Evolutionary conservation across 2,888 invertebrate species (phyloP).

Genomic region (Metacarcinus magister): DNA sequence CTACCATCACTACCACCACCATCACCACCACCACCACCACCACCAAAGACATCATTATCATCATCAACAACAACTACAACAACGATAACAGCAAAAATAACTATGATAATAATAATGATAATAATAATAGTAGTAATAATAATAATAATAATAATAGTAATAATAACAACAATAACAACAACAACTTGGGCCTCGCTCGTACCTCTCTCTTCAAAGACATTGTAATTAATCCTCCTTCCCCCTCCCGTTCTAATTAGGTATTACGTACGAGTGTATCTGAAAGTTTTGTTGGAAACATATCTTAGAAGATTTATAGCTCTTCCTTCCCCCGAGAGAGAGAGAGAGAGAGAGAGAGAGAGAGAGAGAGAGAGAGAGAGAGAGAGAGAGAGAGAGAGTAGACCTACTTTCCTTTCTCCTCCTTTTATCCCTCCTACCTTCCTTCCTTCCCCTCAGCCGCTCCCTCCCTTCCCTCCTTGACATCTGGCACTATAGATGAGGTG

Average conservation of each 20-base stretch:
- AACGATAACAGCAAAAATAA: too few species aligned
- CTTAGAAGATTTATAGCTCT: not conserved
- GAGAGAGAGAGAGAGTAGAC: slow-evolving; percentile 8
- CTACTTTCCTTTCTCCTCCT: not conserved
- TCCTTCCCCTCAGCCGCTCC: not conserved
- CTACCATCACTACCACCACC: not conserved
- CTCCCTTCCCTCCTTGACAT: not conserved
- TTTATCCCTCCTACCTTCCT: not conserved
- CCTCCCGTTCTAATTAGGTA: not conserved
- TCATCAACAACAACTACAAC: not conserved
- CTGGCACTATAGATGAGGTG: not conserved
- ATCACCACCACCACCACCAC: not conserved
- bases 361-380: slow-evolving; percentile 33
- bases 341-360: not conserved
- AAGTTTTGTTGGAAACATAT: not conserved
- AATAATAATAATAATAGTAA: too few species aligned
- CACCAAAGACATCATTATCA: not conserved
- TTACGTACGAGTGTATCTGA: not conserved
- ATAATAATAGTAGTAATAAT: too few species aligned
- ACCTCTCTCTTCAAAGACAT: not conserved
- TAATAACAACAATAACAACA: not conserved
- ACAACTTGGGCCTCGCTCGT: not conserved
- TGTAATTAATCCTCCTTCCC: not conserved
- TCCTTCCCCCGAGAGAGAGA: not conserved
- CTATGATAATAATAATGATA: too few species aligned